Conservation (phyloP, 2,797 vertebrate species). For the Siniperca undulata region DNA sequence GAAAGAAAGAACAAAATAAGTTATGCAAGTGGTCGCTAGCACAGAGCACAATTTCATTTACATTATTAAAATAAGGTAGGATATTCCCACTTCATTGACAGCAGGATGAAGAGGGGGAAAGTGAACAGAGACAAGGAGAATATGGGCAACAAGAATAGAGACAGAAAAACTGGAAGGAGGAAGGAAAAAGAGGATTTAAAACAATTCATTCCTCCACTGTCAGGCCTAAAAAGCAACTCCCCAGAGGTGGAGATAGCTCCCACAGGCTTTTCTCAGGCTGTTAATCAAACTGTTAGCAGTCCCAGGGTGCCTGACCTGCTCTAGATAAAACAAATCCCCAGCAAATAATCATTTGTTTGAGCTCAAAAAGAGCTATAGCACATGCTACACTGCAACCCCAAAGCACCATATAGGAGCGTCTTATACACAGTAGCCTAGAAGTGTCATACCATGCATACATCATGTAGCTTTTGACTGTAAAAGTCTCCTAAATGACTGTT, state of each 20-base stretch:
- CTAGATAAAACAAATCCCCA: slow-evolving; percentile 57
- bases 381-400: neutral
- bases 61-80: neutral
- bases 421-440: neutral
- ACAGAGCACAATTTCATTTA: neutral
- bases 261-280: slow-evolving; percentile 31
- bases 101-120: neutral
- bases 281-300: slow-evolving; percentile 66
- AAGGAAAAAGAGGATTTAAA: slow-evolving; percentile 12
- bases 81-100: neutral
- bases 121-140: neutral
- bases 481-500: neutral
- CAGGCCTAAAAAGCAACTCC: slow-evolving; percentile 25
- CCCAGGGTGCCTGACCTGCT: slow-evolving; percentile 51
- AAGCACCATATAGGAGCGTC: neutral
- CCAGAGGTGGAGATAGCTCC: slow-evolving; percentile 29
- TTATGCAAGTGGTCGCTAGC: no score
- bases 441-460: neutral
- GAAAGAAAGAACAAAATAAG: neutral
- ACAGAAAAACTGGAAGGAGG: neutral
- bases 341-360: slow-evolving; percentile 25
- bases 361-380: slow-evolving; percentile 20
- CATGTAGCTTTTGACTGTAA: neutral
- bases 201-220: neutral
- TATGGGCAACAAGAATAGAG: neutral